Conservation (phyloP, 2,797 vertebrate genomes). For the Crax fasciolata region DNA sequence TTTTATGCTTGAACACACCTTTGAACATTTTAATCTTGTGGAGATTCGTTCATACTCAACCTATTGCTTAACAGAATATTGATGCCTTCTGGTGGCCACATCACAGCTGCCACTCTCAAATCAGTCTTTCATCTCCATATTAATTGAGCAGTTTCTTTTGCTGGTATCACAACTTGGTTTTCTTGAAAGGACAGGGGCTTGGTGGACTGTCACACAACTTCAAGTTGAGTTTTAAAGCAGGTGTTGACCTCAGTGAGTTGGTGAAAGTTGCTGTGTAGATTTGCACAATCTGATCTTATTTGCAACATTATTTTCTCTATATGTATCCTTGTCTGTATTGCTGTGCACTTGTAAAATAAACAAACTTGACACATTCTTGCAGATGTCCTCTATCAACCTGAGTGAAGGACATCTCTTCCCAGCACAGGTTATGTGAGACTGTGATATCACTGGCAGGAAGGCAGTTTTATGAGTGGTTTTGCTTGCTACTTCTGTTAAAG, state of each 20-base stretch:
- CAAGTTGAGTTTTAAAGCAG: background rate
- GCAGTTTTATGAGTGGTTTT: slow-evolving; percentile 76
- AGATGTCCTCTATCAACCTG: background rate
- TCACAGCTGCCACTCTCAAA: background rate
- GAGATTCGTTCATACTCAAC: background rate
- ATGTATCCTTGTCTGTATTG: background rate
- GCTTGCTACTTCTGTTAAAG: slow-evolving; percentile 56
- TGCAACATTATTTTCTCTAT: background rate
- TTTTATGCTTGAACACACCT: slow-evolving; percentile 38
- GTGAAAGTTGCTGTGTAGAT: background rate
- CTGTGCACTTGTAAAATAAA: background rate
- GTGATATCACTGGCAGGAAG: slow-evolving; percentile 75
- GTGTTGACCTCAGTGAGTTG: background rate
- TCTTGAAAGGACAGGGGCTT: background rate
- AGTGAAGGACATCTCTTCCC: slow-evolving; percentile 42
- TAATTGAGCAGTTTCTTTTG: background rate
- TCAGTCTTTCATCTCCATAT: background rate
- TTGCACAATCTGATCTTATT: background rate
- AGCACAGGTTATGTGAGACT: background rate
- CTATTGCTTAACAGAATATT: background rate
- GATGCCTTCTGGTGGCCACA: slow-evolving; percentile 3
- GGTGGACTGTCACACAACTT: background rate
- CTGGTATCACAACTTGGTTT: background rate
- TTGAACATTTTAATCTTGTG: slow-evolving; percentile 6
- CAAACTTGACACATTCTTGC: background rate